Percentiles rank a stretch among this genome's conserved stretches.
Conservation (phyloP, 1,140 invertebrate species). For the Lordiphosa stackelbergi region DNA sequence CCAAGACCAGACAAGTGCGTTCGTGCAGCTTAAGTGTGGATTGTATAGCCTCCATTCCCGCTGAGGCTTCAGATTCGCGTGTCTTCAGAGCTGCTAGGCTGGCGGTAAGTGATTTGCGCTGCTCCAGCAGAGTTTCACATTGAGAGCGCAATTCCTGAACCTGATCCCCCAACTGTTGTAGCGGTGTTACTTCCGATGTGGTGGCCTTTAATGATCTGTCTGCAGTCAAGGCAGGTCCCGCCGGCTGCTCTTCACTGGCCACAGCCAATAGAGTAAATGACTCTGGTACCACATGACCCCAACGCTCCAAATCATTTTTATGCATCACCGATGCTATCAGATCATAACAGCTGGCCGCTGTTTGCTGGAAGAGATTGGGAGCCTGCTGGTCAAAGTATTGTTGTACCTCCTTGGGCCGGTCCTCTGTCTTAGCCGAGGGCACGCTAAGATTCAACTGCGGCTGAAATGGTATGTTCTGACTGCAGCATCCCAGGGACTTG, state of each 20-base stretch:
- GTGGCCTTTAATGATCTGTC: neutral
- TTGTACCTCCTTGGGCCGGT: conserved; percentile 45
- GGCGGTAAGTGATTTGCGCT: conserved; percentile 40
- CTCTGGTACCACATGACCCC: conserved; percentile 25
- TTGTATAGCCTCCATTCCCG: conserved; percentile 37
- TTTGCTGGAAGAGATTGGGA: conserved; percentile 74
- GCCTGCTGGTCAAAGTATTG: conserved; percentile 58
- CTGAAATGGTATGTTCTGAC: conserved; percentile 54
- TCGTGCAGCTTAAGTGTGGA: conserved; percentile 62
- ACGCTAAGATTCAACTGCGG: conserved; percentile 69
- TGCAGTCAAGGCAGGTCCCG: neutral
- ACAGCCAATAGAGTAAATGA: conserved; percentile 1
- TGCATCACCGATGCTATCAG: conserved; percentile 71
- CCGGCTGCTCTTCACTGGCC: conserved; percentile 16
- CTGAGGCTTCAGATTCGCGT: conserved; percentile 22
- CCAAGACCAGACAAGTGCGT: conserved; percentile 61
- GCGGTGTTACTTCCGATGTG: conserved; percentile 7
- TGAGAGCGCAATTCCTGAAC: conserved; percentile 56
- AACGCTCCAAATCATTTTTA: conserved; percentile 70
- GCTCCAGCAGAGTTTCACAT: conserved; percentile 45
- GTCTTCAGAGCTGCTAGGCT: conserved; percentile 22
- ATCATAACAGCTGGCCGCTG: conserved; percentile 48
- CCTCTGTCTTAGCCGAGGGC: conserved; percentile 36
- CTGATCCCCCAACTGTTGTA: conserved; percentile 44
- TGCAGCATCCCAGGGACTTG: conserved; percentile 42